A percentile compares a stretch with the other conserved stretches of the same genome.
phyloP scores from a whole-genome alignment of 2,888 invertebrate species.

The Bibio marci region DNA sequence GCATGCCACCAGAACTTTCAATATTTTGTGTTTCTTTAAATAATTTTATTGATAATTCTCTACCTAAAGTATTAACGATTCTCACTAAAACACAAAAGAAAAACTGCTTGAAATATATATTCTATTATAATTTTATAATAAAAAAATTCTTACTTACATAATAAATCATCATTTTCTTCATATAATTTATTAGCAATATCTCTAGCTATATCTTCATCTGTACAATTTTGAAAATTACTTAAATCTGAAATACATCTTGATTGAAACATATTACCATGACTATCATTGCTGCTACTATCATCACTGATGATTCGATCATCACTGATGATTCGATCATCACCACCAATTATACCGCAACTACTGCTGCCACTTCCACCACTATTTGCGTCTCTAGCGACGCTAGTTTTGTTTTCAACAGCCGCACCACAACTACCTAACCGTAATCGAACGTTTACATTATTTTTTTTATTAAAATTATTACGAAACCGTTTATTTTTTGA shows the following conservation, averaged over 20 bases:
- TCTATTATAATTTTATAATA: constrained; percentile 4
- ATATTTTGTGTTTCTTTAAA: constrained; percentile 66
- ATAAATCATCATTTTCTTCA: constrained; percentile 55
- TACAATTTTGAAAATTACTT: constrained; percentile 31
- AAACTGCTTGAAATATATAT: background rate
- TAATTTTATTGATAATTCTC: constrained; percentile 52
- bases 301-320: constrained; percentile 20
- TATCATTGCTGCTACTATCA: constrained; percentile 34
- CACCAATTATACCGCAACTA: background rate
- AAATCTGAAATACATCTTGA: constrained; percentile 38
- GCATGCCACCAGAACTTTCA: constrained; percentile 73
- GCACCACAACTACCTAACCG: constrained; percentile 38
- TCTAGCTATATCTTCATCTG: constrained; percentile 41
- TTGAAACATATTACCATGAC: constrained; percentile 32
- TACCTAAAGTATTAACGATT: constrained; percentile 54
- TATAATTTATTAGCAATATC: constrained; percentile 57
- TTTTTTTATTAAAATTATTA: constrained; percentile 33
- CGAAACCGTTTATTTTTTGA: constrained; percentile 5
- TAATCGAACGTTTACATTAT: constrained; percentile 39
- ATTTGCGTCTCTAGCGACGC: background rate
- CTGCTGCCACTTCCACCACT: background rate
- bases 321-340: background rate
- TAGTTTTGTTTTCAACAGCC: too few relatives aligned
- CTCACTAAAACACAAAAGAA: constrained; percentile 31
- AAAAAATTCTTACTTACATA: constrained; percentile 36